Conservation (phyloP, 2,113 vertebrate genomes). For the Eclectus roratus region DNA sequence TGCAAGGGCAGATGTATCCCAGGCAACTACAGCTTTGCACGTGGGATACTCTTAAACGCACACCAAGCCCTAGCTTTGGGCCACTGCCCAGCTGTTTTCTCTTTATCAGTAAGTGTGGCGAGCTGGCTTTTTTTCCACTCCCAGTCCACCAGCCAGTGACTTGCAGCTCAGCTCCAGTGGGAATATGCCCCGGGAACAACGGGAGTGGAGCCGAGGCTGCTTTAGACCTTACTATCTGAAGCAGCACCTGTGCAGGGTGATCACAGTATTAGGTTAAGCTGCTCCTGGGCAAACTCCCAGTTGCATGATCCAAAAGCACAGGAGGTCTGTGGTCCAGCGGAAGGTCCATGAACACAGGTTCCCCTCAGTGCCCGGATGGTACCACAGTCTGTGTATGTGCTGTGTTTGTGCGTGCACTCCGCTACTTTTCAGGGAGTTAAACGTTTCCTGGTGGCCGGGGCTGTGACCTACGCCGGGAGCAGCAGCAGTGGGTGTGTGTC, state of each 20-base stretch:
- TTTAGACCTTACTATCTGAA: accelerated
- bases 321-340: not conserved
- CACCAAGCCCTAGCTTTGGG: not conserved
- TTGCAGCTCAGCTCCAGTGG: not conserved
- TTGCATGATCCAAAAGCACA: accelerated
- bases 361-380: accelerated
- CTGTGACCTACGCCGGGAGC: not conserved
- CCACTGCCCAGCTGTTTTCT: not conserved
- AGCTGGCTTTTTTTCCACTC: not conserved
- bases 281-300: not conserved
- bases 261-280: not conserved
- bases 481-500: not conserved
- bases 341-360: accelerated
- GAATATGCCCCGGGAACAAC: accelerated
- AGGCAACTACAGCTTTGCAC: not conserved
- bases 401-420: accelerated
- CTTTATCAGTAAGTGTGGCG: not conserved
- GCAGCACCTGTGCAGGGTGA: not conserved
- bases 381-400: accelerated
- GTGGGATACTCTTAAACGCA: not conserved
- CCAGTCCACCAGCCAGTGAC: not conserved
- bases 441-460: not conserved
- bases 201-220: not conserved
- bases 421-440: accelerated
- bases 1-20: not conserved